Evolutionary conservation across 1,140 invertebrate genomes (phyloP).

Genomic region (Ericerus pela): DNA sequence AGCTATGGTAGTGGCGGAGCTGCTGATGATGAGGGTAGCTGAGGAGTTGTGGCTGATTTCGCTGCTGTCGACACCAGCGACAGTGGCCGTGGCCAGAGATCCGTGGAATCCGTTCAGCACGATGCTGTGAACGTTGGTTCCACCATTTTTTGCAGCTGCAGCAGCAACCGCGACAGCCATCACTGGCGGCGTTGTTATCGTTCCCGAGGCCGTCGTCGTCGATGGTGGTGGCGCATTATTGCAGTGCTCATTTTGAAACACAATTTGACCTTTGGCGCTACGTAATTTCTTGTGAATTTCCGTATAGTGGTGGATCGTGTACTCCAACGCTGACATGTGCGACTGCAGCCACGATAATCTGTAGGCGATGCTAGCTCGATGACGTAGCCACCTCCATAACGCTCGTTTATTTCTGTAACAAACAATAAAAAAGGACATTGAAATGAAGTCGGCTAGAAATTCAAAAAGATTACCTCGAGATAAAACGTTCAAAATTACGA

Average conservation of each 20-base stretch:
- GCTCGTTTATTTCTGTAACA: constrained; percentile 60
- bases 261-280: constrained; percentile 39
- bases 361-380: constrained; percentile 63
- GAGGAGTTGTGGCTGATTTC: too few species aligned
- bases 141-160: too few species aligned
- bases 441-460: too few species aligned
- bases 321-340: constrained; percentile 85
- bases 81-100: constrained; percentile 38
- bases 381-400: constrained; percentile 66
- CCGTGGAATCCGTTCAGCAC: constrained; percentile 46
- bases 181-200: not conserved
- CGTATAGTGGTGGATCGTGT: constrained; percentile 74
- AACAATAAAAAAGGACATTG: too few species aligned
- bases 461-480: too few species aligned
- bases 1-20: too few species aligned
- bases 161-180: not conserved
- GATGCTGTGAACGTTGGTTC: too few species aligned
- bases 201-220: not conserved
- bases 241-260: constrained; percentile 31
- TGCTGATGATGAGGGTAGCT: too few species aligned
- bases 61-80: too few species aligned
- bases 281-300: constrained; percentile 57
- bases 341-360: constrained; percentile 85
- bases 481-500: too few species aligned
- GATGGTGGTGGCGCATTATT: constrained; percentile 27